A percentile compares a stretch with the other conserved stretches of the same genome.
These are phyloP conservation scores for Xiphorhynchus erythropygius DNA, from an alignment of 2,797 vertebrate species.

Conservation along the genomic window DNA sequence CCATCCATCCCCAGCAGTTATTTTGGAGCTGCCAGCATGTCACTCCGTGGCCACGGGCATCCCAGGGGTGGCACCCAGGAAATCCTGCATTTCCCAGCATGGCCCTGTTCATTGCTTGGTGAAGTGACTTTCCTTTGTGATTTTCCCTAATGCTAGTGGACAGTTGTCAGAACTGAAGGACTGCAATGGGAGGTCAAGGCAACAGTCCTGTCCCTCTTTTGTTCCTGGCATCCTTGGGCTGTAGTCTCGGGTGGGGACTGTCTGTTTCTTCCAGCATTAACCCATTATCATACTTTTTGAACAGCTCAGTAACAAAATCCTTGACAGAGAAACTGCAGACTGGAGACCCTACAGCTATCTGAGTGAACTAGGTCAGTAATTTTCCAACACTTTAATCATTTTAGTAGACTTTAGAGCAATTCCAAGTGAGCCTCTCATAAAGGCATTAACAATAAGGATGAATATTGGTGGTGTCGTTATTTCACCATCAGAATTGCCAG, in stretches of 20 bases:
- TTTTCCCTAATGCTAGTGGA: conserved; percentile 40
- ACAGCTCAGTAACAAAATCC: conserved; percentile 82
- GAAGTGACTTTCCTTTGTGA: conserved; percentile 44
- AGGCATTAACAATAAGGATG: neutral
- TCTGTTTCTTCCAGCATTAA: conserved; percentile 64
- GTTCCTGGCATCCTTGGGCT: neutral
- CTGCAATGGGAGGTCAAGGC: neutral
- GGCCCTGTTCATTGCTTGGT: conserved; percentile 19
- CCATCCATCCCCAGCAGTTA: neutral
- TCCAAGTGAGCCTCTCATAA: conserved; percentile 8
- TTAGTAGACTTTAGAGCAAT: conserved; percentile 1
- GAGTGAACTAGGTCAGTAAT: conserved; percentile 91
- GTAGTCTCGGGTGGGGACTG: conserved; percentile 39
- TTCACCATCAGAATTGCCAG: neutral
- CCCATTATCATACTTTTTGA: conserved; percentile 76
- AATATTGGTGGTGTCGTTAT: neutral
- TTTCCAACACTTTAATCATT: conserved; percentile 52
- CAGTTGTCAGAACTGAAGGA: neutral
- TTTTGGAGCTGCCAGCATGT: neutral
- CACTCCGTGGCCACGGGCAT: neutral
- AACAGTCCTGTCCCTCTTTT: neutral
- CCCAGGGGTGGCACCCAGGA: rapidly evolving
- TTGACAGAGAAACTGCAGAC: conserved; percentile 85
- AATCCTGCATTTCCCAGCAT: conserved; percentile 15
- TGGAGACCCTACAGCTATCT: conserved; percentile 95